Base-by-base conservation (phyloP, 2,113 vertebrate genomes). In the Vulpes ferrilata region DNA sequence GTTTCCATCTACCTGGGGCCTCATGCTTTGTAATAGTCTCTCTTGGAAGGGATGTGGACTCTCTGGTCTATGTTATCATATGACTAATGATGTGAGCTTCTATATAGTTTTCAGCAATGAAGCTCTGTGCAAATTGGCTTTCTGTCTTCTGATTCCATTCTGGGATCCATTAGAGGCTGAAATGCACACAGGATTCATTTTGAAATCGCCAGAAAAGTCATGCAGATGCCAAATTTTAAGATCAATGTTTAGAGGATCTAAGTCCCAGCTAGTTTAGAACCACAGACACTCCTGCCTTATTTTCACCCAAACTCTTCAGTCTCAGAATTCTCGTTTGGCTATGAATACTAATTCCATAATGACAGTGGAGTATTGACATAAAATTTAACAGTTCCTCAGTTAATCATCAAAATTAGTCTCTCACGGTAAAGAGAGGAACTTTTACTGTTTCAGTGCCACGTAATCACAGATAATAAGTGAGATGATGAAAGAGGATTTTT, bases 351-450 rank as follows among this genome's bases (percentile, higher is more conserved):
- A 98, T 98, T 98, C 94, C 65, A 95, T 97, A 98, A 98, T 98
- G 98, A 98, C 98, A 98, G 97, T 87, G 79, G 92, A 98, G 92
- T 94, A 97, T 23, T 93, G 95, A 97, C 89, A 60, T 99, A 97
- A 98, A 98, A 98, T 98, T 97, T 98, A 98, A 98, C 97, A 95
- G 95, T 98, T 98, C 95, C 98, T 98, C 95, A 92, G 98, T 98
- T 98, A 98, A 98, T 98, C 98, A 99, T 98, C 98, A 98, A 98
- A 98, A 99, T 98, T 98, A 98, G 97, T 94, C 96, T 92, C 94
- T 98, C 96, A 97, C 16, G 0, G 97, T 97, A 96, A 96, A 98
- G 97, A 95, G 90, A 95, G 96, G 87, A 98, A 97, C 78, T 97
- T 98, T 98, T 93, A 97, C 97, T 95, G 43, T 98, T 98, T 98